Conservation (phyloP, 2,797 vertebrate species). For the Peromyscus aztecus region DNA sequence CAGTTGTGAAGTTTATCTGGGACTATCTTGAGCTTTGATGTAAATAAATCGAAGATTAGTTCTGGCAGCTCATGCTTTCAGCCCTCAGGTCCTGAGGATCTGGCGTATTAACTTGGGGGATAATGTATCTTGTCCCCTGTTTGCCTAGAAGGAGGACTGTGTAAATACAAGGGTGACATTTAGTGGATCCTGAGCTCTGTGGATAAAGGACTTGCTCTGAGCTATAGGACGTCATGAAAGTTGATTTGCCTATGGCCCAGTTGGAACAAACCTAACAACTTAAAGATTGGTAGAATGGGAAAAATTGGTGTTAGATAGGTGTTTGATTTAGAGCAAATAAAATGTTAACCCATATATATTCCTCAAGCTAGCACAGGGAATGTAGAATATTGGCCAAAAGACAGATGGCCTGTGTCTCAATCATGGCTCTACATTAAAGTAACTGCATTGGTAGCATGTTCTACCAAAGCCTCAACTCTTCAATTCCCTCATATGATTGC, state of each 20-base stretch:
- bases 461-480: not conserved
- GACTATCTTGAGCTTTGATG: constrained; percentile 30
- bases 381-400: not conserved
- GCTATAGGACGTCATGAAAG: not conserved
- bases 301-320: not conserved
- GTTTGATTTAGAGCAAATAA: not conserved
- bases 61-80: constrained; percentile 30
- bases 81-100: not conserved
- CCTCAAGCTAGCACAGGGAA: not conserved
- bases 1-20: constrained; percentile 42
- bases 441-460: not conserved
- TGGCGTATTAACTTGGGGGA: constrained; percentile 7
- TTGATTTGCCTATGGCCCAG: not conserved
- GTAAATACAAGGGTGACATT: not conserved
- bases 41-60: constrained; percentile 67
- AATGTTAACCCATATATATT: not conserved
- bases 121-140: not conserved
- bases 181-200: not conserved
- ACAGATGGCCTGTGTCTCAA: not conserved
- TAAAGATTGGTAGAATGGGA: not conserved
- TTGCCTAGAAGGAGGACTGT: constrained; percentile 20
- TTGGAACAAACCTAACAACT: not conserved
- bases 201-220: not conserved
- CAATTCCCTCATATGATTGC: not conserved
- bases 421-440: not conserved